These are phyloP conservation scores for Mylabris sibirica DNA, from an alignment of 2,888 invertebrate genomes.

Conservation along the genomic window DNA sequence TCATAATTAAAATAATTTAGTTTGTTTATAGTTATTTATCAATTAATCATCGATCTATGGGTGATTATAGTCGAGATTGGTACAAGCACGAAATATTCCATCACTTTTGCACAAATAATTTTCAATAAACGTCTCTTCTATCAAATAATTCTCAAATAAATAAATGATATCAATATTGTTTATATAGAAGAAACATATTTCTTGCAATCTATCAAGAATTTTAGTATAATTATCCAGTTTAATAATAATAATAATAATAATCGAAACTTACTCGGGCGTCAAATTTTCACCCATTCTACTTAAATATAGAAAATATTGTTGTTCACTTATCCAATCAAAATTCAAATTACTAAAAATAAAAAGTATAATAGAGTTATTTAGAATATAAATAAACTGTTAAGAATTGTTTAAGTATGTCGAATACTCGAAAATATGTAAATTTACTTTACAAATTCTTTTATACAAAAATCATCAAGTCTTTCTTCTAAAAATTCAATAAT, in stretches of 20 bases:
- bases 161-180: constrained; percentile 42
- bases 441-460: constrained; percentile 43
- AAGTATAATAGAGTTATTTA: too few relatives aligned
- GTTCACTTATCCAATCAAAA: constrained; percentile 41
- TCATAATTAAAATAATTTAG: neutral
- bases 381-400: too few relatives aligned
- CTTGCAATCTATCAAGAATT: constrained; percentile 42
- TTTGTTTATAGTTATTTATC: too few relatives aligned
- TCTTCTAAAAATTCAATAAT: constrained; percentile 33
- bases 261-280: too few relatives aligned
- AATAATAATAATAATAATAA: too few relatives aligned
- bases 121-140: constrained; percentile 39
- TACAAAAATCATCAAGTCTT: constrained; percentile 40
- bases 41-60: neutral
- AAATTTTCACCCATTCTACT: too few relatives aligned
- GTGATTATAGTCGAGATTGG: constrained; percentile 17
- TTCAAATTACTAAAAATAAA: constrained; percentile 32
- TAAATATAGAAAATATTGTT: too few relatives aligned
- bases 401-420: too few relatives aligned
- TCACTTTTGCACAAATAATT: constrained; percentile 46
- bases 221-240: neutral
- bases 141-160: constrained; percentile 38
- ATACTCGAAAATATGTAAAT: too few relatives aligned
- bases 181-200: constrained; percentile 43
- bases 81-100: constrained; percentile 49